These are phyloP conservation scores for Cephus nigrinus DNA, from an alignment of 2,888 invertebrate species.

Conservation along the genomic window DNA sequence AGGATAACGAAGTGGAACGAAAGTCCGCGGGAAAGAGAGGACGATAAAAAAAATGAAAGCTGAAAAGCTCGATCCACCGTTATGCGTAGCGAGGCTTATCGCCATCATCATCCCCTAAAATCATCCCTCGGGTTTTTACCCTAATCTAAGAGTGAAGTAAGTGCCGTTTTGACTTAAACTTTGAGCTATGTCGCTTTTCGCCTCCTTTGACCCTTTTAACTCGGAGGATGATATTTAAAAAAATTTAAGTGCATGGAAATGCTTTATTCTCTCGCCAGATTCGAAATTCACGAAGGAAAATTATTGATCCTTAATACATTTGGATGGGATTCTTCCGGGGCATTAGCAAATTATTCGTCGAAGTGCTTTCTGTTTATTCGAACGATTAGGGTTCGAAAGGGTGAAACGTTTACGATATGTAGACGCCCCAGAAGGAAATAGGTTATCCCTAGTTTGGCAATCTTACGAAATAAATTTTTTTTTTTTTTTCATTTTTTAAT, in stretches of 20 bases:
- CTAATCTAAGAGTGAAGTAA: not conserved
- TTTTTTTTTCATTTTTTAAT: not conserved
- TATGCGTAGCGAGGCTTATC: conserved; percentile 16
- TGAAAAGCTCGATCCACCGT: not conserved
- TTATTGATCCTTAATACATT: not conserved
- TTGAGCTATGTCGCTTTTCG: not conserved
- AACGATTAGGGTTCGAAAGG: not conserved
- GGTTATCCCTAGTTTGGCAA: not conserved
- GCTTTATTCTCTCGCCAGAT: not conserved
- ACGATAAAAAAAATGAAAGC: not conserved
- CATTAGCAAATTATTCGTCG: not conserved
- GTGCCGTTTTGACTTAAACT: not conserved
- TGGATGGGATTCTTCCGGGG: not conserved
- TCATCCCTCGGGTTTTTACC: not conserved
- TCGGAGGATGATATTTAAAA: not conserved
- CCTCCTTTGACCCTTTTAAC: not conserved
- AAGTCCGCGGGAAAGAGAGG: conserved; percentile 12
- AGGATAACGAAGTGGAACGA: not conserved
- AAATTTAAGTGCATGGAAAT: not conserved
- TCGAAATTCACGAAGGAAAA: not conserved
- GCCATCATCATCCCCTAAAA: conserved; percentile 14
- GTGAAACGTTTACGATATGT: conserved; percentile 49
- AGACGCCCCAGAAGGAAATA: conserved; percentile 12
- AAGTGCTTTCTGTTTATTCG: not conserved
- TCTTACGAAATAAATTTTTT: not conserved